These are phyloP conservation scores for Pyralis farinalis DNA, from an alignment of 2,888 invertebrate species.

Conservation along the genomic window DNA sequence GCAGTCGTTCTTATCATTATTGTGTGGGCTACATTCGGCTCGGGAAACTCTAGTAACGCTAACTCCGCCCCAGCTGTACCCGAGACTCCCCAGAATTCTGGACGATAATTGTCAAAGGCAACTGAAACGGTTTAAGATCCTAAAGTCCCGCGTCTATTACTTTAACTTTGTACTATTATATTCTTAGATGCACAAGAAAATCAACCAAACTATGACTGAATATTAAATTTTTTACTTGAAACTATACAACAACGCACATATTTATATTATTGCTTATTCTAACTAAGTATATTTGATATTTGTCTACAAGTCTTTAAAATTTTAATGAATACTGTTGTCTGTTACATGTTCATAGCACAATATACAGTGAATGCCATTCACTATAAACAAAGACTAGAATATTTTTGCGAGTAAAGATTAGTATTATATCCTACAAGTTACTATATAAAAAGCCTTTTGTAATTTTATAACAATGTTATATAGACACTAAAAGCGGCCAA, in stretches of 20 bases:
- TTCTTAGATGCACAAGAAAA: background rate
- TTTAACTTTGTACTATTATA: background rate
- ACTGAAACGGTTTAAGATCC: too few species aligned
- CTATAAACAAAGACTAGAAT: slow-evolving; percentile 15
- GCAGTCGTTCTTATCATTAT: slow-evolving; percentile 90
- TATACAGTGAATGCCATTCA: slow-evolving; percentile 26
- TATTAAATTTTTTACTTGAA: slow-evolving; percentile 25
- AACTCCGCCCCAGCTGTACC: slow-evolving; percentile 25
- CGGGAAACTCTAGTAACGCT: slow-evolving; percentile 19
- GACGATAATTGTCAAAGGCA: slow-evolving; percentile 40
- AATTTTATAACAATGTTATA: slow-evolving; percentile 26
- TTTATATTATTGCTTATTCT: slow-evolving; percentile 12
- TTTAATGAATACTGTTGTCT: slow-evolving; percentile 16
- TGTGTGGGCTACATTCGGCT: slow-evolving; percentile 77
- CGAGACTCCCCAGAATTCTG: slow-evolving; percentile 30
- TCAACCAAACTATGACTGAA: slow-evolving; percentile 40
- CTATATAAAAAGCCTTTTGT: slow-evolving; percentile 21
- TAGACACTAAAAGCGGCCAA: slow-evolving; percentile 37
- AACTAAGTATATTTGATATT: slow-evolving; percentile 16
- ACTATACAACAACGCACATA: slow-evolving; percentile 28
- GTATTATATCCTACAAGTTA: slow-evolving; percentile 6
- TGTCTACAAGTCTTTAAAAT: slow-evolving; percentile 14
- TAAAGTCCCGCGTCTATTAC: background rate
- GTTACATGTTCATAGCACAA: slow-evolving; percentile 11
- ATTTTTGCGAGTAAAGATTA: slow-evolving; percentile 10